Evolutionary conservation across 2,797 vertebrate genomes (phyloP).

Genomic region (Lagorchestes hirsutus): DNA sequence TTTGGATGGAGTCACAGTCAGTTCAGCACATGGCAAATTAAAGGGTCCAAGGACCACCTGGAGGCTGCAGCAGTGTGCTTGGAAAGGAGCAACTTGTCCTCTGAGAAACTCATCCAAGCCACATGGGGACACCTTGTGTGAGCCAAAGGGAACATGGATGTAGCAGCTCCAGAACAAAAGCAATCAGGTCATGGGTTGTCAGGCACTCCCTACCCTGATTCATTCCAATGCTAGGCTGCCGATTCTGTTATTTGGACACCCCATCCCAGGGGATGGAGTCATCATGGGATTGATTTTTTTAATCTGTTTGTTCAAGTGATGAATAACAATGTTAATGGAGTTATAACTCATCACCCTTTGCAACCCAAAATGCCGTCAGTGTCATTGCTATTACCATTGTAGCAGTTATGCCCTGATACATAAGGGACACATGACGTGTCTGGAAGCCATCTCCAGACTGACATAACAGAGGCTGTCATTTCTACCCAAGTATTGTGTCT

Average conservation of each 20-base stretch:
- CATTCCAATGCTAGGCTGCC: not conserved
- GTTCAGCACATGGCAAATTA: not conserved
- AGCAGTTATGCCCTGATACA: not conserved
- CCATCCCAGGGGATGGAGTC: not conserved
- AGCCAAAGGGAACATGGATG: not conserved
- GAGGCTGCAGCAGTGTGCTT: not conserved
- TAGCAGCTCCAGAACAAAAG: not conserved
- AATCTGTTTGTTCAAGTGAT: slow-evolving; percentile 35
- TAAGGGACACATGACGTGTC: not conserved
- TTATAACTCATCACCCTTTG: slow-evolving; percentile 44
- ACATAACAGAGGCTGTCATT: not conserved
- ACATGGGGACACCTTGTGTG: not conserved
- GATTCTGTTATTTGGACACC: not conserved
- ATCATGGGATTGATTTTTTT: slow-evolving; percentile 19
- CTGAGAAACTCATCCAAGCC: not conserved
- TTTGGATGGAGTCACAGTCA: slow-evolving; percentile 4
- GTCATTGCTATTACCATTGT: not conserved
- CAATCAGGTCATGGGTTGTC: not conserved
- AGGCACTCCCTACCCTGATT: not conserved
- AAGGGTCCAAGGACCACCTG: not conserved
- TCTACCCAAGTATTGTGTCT: not conserved
- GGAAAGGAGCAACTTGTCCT: not conserved
- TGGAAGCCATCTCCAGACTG: not conserved
- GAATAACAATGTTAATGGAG: slow-evolving; percentile 46
- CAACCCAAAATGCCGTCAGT: slow-evolving; percentile 32